Conservation (phyloP, 1,140 invertebrate species). For the Aphelinus certus region DNA sequence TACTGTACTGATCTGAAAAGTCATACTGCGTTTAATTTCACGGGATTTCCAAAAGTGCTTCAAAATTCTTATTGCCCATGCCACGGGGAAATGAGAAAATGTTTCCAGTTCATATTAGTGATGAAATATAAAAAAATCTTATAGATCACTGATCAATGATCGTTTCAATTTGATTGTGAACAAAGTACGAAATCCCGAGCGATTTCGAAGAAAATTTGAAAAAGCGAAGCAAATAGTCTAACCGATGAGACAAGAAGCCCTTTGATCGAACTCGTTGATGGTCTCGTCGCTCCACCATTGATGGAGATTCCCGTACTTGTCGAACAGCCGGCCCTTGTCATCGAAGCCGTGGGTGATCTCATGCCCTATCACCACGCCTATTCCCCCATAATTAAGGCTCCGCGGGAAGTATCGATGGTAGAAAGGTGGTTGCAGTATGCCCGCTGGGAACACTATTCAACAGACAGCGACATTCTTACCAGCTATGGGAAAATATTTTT, state of each 20-base stretch:
- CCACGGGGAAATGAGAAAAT: no score
- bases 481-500: no score
- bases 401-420: conserved; percentile 85
- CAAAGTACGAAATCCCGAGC: no score
- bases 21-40: no score
- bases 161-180: no score
- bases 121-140: no score
- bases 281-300: conserved; percentile 81
- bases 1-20: conserved; percentile 75
- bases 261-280: conserved; percentile 73
- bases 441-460: conserved; percentile 85
- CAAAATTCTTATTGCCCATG: no score
- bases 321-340: conserved; percentile 75
- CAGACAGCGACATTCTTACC: neutral
- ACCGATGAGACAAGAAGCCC: conserved; percentile 84
- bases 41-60: no score
- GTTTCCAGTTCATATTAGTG: no score
- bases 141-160: no score
- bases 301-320: conserved; percentile 75
- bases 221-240: conserved; percentile 39
- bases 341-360: conserved; percentile 78
- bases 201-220: neutral
- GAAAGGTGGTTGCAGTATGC: conserved; percentile 91
- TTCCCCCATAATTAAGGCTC: conserved; percentile 82
- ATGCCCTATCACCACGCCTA: conserved; percentile 76